phyloP scores from a whole-genome alignment of 2,888 invertebrate species.

The Branchipolynoe longqiensis region DNA sequence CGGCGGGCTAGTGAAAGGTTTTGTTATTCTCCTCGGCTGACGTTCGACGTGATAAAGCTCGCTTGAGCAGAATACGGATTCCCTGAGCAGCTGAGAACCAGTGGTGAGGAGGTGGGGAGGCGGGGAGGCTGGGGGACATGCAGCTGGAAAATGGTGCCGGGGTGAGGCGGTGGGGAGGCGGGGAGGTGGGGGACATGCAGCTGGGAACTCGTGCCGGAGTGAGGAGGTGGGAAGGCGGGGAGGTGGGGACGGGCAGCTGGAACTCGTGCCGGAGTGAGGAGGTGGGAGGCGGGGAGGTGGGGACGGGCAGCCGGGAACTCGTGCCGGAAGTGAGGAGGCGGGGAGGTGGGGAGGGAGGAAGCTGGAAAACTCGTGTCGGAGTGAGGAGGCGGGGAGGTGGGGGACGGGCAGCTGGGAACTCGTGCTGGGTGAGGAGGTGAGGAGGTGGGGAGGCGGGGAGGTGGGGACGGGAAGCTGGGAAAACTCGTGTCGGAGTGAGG shows the following conservation, averaged over 20 bases:
- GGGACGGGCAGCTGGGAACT: not conserved
- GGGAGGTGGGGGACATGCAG: too few species aligned
- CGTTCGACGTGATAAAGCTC: conserved; percentile 47
- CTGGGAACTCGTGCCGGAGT: too few species aligned
- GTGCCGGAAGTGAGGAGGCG: too few species aligned
- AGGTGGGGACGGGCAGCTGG: too few species aligned
- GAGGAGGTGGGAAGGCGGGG: too few species aligned
- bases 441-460: not conserved
- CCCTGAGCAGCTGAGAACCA: not conserved
- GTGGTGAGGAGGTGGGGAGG: not conserved
- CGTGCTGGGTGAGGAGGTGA: not conserved
- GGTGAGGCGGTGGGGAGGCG: too few species aligned
- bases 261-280: too few species aligned
- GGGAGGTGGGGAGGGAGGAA: too few species aligned
- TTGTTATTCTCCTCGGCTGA: conserved; percentile 25
- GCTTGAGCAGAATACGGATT: conserved; percentile 53
- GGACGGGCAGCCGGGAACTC: too few species aligned
- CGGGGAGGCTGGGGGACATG: not conserved
- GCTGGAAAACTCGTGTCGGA: too few species aligned
- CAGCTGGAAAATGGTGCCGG: too few species aligned
- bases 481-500: not conserved
- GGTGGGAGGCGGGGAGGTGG: too few species aligned
- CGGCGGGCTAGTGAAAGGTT: conserved; percentile 50
- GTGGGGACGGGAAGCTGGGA: not conserved
- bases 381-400: not conserved